These are phyloP conservation scores for Mellivora capensis DNA, from an alignment of 2,113 vertebrate species.

Conservation along the genomic window DNA sequence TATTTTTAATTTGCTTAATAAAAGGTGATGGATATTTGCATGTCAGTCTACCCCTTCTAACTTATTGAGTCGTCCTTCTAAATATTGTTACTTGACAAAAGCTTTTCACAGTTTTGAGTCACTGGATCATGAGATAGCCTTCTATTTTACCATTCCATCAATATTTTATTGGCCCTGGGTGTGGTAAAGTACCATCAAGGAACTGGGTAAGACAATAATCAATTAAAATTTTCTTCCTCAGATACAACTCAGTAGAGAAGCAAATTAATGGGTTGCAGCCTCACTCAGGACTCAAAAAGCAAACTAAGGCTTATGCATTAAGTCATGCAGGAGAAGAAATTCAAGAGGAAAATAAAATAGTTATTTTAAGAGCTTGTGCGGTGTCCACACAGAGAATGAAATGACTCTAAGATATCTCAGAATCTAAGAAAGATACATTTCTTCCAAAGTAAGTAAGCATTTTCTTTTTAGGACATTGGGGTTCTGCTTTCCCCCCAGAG, in stretches of 20 bases:
- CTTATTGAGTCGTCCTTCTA: slow-evolving; percentile 56
- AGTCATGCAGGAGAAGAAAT: not conserved
- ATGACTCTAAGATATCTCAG: not conserved
- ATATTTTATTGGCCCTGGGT: slow-evolving; percentile 36
- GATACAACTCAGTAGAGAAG: slow-evolving; percentile 1
- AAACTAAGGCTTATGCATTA: not conserved
- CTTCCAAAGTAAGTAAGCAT: not conserved
- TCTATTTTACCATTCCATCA: slow-evolving; percentile 15
- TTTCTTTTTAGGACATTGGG: not conserved
- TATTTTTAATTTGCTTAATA: slow-evolving; percentile 70
- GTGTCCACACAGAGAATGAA: not conserved
- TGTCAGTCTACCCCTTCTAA: slow-evolving; percentile 32
- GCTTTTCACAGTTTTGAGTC: not conserved
- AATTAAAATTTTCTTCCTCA: slow-evolving; percentile 43
- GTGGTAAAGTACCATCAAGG: slow-evolving; percentile 53
- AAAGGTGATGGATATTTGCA: slow-evolving; percentile 59
- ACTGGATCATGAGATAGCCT: slow-evolving; percentile 8
- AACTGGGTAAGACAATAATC: not conserved
- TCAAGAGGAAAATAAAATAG: not conserved
- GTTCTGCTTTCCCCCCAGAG: not conserved
- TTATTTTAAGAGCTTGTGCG: not conserved
- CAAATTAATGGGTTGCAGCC: not conserved
- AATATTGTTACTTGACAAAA: slow-evolving; percentile 48
- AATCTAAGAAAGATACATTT: slow-evolving; percentile 14
- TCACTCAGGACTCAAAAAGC: not conserved